Percentiles rank a stretch among this genome's conserved stretches.
These are phyloP conservation scores for Puntigrus tetrazona DNA, from an alignment of 2,113 vertebrate species.

Conservation along the genomic window DNA sequence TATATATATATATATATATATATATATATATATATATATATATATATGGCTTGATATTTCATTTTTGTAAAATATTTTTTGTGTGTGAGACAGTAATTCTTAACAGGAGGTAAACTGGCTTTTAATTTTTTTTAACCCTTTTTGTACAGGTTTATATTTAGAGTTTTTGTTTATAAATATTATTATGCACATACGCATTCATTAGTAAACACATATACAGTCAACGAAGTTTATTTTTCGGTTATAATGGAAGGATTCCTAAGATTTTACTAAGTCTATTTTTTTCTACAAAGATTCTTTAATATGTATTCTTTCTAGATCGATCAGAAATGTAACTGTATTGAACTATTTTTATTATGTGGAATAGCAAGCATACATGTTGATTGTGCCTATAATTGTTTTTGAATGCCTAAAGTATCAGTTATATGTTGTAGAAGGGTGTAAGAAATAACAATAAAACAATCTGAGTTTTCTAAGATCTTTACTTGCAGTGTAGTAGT, in stretches of 20 bases:
- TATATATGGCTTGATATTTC: no score
- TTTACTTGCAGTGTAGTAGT: not conserved
- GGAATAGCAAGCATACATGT: not conserved
- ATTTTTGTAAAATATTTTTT: no score
- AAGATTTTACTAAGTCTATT: not conserved
- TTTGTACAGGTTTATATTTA: not conserved
- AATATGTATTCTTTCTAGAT: not conserved
- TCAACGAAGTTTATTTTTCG: not conserved
- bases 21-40: no score
- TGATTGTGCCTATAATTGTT: not conserved
- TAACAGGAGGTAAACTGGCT: not conserved
- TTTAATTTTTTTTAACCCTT: not conserved
- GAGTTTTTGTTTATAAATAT: not conserved
- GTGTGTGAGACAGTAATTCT: not conserved
- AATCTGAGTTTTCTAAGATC: not conserved
- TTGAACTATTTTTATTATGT: not conserved
- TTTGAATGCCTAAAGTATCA: not conserved
- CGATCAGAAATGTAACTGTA: not conserved
- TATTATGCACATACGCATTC: no score
- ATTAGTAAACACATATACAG: not conserved
- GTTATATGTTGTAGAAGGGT: not conserved
- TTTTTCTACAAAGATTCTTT: not conserved
- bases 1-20: no score
- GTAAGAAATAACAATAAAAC: conserved; percentile 14
- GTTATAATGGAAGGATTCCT: not conserved